These are phyloP conservation scores for Uria aalge DNA, from an alignment of 2,113 vertebrate species.

Conservation along the genomic window DNA sequence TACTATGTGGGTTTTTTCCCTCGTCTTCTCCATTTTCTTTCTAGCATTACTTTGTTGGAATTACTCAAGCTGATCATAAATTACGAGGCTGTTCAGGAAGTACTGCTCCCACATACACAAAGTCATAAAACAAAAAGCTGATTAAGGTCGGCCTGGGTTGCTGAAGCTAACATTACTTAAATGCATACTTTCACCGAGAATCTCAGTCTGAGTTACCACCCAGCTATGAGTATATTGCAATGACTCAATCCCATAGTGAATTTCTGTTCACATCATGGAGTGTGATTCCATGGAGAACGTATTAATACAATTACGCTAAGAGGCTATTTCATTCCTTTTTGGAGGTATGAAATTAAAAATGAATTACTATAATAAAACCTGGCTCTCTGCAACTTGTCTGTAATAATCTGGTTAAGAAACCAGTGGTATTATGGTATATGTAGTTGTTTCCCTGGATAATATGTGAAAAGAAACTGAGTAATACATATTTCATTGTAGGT, in stretches of 20 bases:
- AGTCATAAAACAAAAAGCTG: neutral
- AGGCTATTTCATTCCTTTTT: constrained; percentile 3
- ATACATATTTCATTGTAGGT: neutral
- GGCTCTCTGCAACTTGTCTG: neutral
- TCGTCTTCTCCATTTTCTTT: neutral
- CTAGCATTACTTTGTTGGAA: neutral
- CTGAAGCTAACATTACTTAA: neutral
- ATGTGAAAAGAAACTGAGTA: neutral
- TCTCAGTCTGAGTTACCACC: neutral
- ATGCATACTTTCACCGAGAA: neutral
- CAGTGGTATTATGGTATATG: neutral
- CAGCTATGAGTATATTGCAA: neutral
- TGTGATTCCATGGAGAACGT: neutral
- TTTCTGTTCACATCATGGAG: neutral
- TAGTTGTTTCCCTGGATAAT: neutral
- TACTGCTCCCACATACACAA: neutral
- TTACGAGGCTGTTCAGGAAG: neutral
- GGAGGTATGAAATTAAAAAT: neutral
- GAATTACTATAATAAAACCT: constrained; percentile 13
- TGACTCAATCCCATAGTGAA: neutral
- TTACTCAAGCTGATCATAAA: constrained; percentile 5
- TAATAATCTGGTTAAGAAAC: constrained; percentile 11
- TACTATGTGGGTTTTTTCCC: neutral
- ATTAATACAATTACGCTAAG: constrained; percentile 14
- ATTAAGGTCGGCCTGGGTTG: neutral